These are phyloP conservation scores for Echinarachnius parma DNA, from an alignment of 53 echinoderm and acorn worm genomes.

Conservation along the genomic window DNA sequence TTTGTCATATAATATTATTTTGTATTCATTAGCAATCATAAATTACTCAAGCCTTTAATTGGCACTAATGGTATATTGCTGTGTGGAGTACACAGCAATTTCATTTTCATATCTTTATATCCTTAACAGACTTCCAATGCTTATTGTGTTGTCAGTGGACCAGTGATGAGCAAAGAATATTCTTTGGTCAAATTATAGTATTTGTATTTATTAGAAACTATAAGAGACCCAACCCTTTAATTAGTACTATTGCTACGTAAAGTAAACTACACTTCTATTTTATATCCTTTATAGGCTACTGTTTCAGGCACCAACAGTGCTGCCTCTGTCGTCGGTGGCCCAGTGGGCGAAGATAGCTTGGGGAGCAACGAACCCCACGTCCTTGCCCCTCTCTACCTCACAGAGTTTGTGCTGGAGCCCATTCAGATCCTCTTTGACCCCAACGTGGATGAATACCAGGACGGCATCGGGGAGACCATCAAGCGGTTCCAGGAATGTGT, in stretches of 20 bases:
- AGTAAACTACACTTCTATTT: too few relatives aligned
- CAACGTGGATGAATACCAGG: constrained; percentile 87
- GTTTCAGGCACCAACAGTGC: constrained; percentile 57
- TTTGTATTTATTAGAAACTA: not conserved
- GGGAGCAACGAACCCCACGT: constrained; percentile 13
- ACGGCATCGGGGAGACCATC: constrained; percentile 86
- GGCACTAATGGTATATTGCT: too few relatives aligned
- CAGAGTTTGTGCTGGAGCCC: constrained; percentile 96
- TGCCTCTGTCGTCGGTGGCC: constrained; percentile 30
- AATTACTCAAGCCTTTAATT: too few relatives aligned
- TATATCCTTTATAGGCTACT: constrained; percentile 41
- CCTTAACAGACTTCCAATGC: too few relatives aligned
- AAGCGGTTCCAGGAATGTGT: constrained; percentile 95
- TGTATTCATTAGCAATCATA: too few relatives aligned
- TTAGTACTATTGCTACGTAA: too few relatives aligned
- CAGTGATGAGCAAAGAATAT: too few relatives aligned
- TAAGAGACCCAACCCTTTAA: too few relatives aligned
- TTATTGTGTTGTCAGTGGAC: too few relatives aligned
- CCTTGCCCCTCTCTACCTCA: constrained; percentile 85
- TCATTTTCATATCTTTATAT: too few relatives aligned
- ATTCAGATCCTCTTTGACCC: constrained; percentile 82
- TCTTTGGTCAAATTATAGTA: not conserved
- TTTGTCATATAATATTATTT: too few relatives aligned
- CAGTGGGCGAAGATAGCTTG: constrained; percentile 7
- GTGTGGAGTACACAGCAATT: too few relatives aligned